phyloP scores from a whole-genome alignment of 1,140 invertebrate species.

The Dreissena polymorpha region DNA sequence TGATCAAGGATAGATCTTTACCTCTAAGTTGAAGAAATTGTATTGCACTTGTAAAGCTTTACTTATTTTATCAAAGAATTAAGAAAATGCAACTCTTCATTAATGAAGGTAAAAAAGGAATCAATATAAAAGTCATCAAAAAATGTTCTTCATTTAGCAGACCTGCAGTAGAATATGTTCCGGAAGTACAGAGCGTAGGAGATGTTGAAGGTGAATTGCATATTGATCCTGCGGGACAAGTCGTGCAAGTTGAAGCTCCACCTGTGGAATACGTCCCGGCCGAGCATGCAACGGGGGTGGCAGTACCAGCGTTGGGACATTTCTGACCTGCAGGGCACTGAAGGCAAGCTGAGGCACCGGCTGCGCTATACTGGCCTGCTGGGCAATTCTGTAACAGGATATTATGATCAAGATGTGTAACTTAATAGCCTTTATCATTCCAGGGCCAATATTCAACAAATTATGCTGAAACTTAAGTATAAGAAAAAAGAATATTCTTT shows the following conservation, averaged over 20 bases:
- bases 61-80: no score
- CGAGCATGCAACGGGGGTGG: conserved; percentile 61
- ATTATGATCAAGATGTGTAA: no score
- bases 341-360: conserved; percentile 63
- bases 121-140: no score
- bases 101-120: no score
- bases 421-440: neutral
- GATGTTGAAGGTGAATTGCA: conserved; percentile 54
- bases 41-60: no score
- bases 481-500: neutral
- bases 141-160: no score
- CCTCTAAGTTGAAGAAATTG: no score
- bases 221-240: conserved; percentile 68
- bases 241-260: conserved; percentile 62
- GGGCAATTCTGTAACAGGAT: conserved; percentile 66
- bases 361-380: conserved; percentile 64
- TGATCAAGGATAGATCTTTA: no score
- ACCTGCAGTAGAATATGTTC: conserved; percentile 60
- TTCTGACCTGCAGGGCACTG: conserved; percentile 68
- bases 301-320: conserved; percentile 63
- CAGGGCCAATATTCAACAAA: neutral
- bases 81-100: no score
- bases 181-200: conserved; percentile 61
- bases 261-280: conserved; percentile 66
- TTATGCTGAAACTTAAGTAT: neutral